These are phyloP conservation scores for Sardinella longiceps DNA, from an alignment of 2,797 vertebrate genomes.

Conservation along the genomic window DNA sequence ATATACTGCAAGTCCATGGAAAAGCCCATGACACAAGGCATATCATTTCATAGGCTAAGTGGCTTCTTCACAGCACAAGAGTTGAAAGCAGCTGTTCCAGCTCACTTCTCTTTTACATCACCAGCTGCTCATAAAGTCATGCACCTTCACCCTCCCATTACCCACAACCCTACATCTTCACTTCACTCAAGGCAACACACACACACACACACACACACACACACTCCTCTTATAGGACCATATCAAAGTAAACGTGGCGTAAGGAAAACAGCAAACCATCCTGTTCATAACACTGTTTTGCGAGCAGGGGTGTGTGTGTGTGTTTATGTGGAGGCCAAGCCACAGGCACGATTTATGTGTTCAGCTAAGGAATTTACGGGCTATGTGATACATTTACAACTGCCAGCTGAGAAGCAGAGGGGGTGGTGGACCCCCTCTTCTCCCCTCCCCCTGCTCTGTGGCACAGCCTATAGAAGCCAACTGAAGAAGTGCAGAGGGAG, in stretches of 20 bases:
- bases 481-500: background rate
- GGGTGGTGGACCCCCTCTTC: background rate
- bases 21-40: background rate
- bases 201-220: background rate
- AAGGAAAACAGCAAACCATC: background rate
- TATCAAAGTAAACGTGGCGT: background rate
- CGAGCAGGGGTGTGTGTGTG: background rate
- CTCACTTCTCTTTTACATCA: background rate
- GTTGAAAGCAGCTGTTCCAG: background rate
- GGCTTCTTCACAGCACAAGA: background rate
- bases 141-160: background rate
- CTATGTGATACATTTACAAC: conserved; percentile 27
- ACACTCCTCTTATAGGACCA: background rate
- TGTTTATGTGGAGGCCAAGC: background rate
- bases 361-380: conserved; percentile 15
- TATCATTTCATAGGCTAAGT: background rate
- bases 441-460: background rate
- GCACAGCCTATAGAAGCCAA: background rate
- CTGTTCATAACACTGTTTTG: background rate
- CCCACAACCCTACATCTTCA: background rate
- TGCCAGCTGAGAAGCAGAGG: background rate
- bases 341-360: conserved; percentile 29
- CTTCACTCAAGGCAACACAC: background rate
- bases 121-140: background rate
- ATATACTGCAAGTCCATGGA: background rate